A percentile compares a stretch with the other conserved stretches of the same genome.
Evolutionary conservation across 2,113 vertebrate genomes (phyloP).

Genomic region (Microcebus ravelobensis): DNA sequence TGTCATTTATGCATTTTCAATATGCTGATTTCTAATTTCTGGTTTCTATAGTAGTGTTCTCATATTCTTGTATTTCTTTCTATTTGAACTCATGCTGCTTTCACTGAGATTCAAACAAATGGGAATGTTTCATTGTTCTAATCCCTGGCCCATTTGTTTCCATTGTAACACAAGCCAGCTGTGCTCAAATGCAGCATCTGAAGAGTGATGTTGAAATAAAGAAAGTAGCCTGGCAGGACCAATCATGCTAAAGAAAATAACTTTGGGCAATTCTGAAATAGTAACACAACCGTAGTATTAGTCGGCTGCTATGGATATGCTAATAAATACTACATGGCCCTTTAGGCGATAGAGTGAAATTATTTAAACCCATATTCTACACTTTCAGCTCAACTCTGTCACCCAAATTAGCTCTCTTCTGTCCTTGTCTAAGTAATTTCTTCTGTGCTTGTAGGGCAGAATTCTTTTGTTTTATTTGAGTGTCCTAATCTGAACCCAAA

Average conservation of each 20-base stretch:
- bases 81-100: conserved; percentile 15
- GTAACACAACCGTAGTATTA: conserved; percentile 3
- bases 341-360: conserved; percentile 28
- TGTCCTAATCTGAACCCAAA: conserved; percentile 60
- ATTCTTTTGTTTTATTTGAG: not conserved
- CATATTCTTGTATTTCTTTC: conserved; percentile 21
- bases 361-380: conserved; percentile 40
- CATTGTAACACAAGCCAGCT: conserved; percentile 12
- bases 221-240: not conserved
- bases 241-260: conserved; percentile 12
- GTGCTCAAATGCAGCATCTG: not conserved
- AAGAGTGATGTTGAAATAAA: conserved; percentile 35
- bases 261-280: conserved; percentile 28
- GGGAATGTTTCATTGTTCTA: conserved; percentile 10
- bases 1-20: not conserved
- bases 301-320: not conserved
- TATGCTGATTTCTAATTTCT: conserved; percentile 32
- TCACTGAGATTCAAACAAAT: conserved; percentile 60
- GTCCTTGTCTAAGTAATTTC: conserved; percentile 9
- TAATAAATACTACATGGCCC: conserved; percentile 29
- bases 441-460: conserved; percentile 12
- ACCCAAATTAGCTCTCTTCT: not conserved
- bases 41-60: not conserved
- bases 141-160: not conserved
- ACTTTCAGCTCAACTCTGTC: not conserved